phyloP scores from a whole-genome alignment of 2,888 invertebrate species.

The Drosophila acutilabella region DNA sequence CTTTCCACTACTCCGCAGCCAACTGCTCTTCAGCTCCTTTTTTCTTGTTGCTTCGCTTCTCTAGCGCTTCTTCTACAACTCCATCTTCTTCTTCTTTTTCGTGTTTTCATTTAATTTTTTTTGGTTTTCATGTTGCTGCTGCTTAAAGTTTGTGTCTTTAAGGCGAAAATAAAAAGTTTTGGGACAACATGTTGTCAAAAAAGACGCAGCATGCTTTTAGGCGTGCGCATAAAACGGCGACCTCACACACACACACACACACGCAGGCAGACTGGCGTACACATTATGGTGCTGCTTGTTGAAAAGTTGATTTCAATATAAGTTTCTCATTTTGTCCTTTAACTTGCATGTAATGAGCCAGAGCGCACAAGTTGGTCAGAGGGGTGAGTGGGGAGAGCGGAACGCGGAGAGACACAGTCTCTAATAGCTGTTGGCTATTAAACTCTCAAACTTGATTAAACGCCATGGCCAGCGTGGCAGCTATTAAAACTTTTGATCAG shows the following conservation, averaged over 20 bases:
- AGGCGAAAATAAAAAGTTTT: slow-evolving; percentile 55
- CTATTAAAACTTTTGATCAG: slow-evolving; percentile 48
- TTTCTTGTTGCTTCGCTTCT: slow-evolving; percentile 10
- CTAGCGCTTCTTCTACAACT: no score
- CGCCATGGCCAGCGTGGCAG: slow-evolving; percentile 5
- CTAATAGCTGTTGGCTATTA: slow-evolving; percentile 53
- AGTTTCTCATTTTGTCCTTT: slow-evolving; percentile 66
- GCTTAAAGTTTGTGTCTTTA: slow-evolving; percentile 53
- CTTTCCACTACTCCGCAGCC: not conserved
- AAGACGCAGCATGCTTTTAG: slow-evolving; percentile 52
- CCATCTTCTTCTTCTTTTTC: slow-evolving; percentile 9
- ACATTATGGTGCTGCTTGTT: slow-evolving; percentile 55
- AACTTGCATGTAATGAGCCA: slow-evolving; percentile 59
- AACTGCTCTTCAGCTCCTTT: slow-evolving; percentile 7
- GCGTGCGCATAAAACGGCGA: slow-evolving; percentile 34
- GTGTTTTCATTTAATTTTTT: slow-evolving; percentile 14
- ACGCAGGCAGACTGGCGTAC: not conserved
- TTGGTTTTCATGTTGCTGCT: slow-evolving; percentile 1
- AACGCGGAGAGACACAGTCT: not conserved
- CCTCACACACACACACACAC: slow-evolving; percentile 13
- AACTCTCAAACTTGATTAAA: slow-evolving; percentile 62
- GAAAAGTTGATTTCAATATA: slow-evolving; percentile 71
- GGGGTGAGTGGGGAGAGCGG: not conserved
- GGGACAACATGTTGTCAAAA: slow-evolving; percentile 58
- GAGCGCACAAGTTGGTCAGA: slow-evolving; percentile 1